A percentile compares a stretch with the other conserved stretches of the same genome.
Evolutionary conservation across 2,888 invertebrate genomes (phyloP).

Genomic region (Drosophila borborema): DNA sequence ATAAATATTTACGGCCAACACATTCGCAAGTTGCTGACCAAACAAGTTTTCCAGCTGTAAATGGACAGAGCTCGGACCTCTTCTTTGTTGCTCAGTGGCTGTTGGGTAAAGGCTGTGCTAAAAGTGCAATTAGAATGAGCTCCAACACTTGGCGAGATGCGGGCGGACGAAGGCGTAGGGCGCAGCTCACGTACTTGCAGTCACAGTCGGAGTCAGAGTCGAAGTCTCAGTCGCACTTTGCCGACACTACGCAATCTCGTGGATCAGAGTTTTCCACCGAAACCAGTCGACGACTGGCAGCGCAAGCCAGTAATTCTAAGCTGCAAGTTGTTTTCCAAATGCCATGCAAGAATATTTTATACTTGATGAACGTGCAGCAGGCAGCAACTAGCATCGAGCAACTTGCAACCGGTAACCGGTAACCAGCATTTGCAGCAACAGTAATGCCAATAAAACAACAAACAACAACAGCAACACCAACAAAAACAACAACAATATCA

Average conservation of each 20-base stretch:
- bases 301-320: conserved; percentile 66
- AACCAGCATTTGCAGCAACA: conserved; percentile 47
- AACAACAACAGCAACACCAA: conserved; percentile 31
- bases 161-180: conserved; percentile 55
- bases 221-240: conserved; percentile 39
- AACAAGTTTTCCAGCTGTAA: conserved; percentile 67
- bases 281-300: conserved; percentile 59
- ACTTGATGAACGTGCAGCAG: conserved; percentile 65
- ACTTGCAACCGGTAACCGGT: conserved; percentile 51
- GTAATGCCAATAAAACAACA: conserved; percentile 57
- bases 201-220: background rate
- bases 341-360: conserved; percentile 75
- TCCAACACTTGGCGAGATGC: conserved; percentile 35
- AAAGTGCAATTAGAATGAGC: conserved; percentile 68
- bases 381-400: conserved; percentile 31
- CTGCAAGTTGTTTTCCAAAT: conserved; percentile 73
- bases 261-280: conserved; percentile 54
- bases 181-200: conserved; percentile 46
- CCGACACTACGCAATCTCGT: conserved; percentile 61
- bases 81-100: conserved; percentile 17
- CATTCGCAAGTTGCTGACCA: conserved; percentile 54
- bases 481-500: conserved; percentile 26
- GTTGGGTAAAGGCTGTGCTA: conserved; percentile 51
- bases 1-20: conserved; percentile 72
- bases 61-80: conserved; percentile 40